phyloP scores from a whole-genome alignment of 2,888 invertebrate genomes.

The Cataglyphis albicans region DNA sequence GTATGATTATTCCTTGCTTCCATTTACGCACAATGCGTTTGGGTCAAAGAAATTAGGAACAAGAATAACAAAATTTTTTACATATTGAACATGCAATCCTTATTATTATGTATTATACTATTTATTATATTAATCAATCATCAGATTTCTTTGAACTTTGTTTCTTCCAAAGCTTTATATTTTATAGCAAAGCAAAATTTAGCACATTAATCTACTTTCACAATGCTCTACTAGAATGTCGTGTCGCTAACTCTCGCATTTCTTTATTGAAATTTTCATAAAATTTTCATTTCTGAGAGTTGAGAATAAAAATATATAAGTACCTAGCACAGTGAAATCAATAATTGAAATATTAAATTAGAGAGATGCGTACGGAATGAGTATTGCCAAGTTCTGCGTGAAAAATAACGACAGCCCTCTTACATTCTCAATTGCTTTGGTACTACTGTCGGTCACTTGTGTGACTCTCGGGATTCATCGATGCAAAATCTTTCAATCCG shows the following conservation, averaged over 20 bases:
- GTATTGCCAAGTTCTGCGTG: not conserved
- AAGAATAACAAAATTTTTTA: conserved; percentile 1
- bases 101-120: not conserved
- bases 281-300: not conserved
- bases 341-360: not conserved
- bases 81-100: not conserved
- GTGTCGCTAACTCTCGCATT: not conserved
- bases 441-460: not conserved
- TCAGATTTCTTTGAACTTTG: not conserved
- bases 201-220: not conserved
- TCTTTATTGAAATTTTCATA: not conserved
- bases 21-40: conserved; percentile 4
- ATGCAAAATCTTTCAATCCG: conserved; percentile 46
- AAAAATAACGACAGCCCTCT: conserved; percentile 6
- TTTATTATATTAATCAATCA: not conserved
- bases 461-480: conserved; percentile 28
- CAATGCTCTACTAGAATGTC: not conserved
- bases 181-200: not conserved
- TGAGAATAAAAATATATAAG: not conserved
- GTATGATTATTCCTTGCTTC: conserved; percentile 63
- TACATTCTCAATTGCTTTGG: not conserved
- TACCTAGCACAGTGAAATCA: not conserved
- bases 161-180: not conserved
- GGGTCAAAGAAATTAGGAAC: conserved; percentile 3
- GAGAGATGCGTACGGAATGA: no score